Base-by-base conservation (phyloP, 1,140 invertebrate genomes). In the Linepithema humile region DNA sequence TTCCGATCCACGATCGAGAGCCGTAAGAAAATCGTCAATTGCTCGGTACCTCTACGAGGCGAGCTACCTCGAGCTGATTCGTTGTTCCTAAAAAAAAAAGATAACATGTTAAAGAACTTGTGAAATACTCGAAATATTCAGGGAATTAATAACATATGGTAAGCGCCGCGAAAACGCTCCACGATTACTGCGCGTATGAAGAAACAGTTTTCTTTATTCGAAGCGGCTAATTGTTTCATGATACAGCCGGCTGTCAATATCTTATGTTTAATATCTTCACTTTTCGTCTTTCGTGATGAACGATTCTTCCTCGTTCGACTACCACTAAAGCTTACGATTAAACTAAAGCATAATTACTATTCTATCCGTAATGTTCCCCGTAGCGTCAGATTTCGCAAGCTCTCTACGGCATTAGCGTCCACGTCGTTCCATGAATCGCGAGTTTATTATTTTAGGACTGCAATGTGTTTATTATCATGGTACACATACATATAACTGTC, bases 201-300 rank as follows among this genome's bases (percentile, higher is more conserved):
- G 20, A 65, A 10, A 35, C n/a, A 7, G 29, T 53, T 29, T 23
- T 57, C 53, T 23, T 9, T 7, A 17, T 38, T 20, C 59, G 20
- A 62, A 62, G 59, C 29, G 17, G 59, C 32, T 3, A 17, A 62
- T n/a, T 38, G 17, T 38, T 23, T 55, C 7, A 23, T 9, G 23
- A 32, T 45, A 48, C 10, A 45, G 40, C 26, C 40, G 38, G 29
- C 17, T 77, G 12, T 10, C n/a, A 29, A 26, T 77, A 9, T 55
- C 32, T 67, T 69, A 53, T 38, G 43, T 4, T 23, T 70, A 78
- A 74, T 75, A 69, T 70, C 83, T 89, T 90, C 86, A 87, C 85
- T 90, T 87, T 88, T 67, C 55, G 85, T 86, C 84, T 90, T 85
- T 87, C 88, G 70, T 77, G 38, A 70, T 59, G 55, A 82, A 86